phyloP scores from a whole-genome alignment of 1,140 invertebrate genomes.

The Meloidogyne chitwoodi region DNA sequence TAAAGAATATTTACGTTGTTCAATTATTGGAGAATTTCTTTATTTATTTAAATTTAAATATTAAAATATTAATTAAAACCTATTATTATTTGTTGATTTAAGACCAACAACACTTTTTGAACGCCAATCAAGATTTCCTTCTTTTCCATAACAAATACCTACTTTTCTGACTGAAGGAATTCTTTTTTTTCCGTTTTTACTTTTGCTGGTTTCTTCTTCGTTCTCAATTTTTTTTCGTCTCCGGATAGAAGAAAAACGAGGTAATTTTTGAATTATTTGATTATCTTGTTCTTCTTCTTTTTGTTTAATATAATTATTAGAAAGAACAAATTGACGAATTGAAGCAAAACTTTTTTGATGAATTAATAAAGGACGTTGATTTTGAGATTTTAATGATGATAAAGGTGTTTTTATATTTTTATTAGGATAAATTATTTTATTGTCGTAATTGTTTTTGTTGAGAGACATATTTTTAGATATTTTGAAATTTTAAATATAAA shows the following conservation, averaged over 20 bases:
- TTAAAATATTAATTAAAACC: neutral
- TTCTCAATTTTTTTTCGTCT: neutral
- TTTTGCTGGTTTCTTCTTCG: neutral
- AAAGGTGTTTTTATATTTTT: neutral
- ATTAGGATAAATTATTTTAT: neutral
- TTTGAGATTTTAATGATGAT: neutral
- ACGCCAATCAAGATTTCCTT: neutral
- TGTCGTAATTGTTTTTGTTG: neutral
- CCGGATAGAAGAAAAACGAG: neutral
- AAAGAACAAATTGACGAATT: slow-evolving; percentile 1
- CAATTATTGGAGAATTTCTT: neutral
- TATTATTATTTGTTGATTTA: neutral
- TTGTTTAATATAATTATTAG: neutral
- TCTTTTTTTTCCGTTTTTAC: neutral
- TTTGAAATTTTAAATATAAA: no score
- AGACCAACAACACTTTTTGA: neutral
- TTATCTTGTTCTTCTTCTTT: neutral
- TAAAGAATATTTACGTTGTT: slow-evolving; percentile 5
- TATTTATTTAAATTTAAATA: neutral
- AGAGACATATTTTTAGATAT: neutral
- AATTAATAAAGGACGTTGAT: slow-evolving; percentile 6
- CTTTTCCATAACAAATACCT: slow-evolving; percentile 5
- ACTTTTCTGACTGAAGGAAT: neutral
- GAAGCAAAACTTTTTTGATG: slow-evolving; percentile 17
- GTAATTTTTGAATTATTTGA: neutral